phyloP scores from a whole-genome alignment of 2,888 invertebrate species.

The Andrena bucephala region DNA sequence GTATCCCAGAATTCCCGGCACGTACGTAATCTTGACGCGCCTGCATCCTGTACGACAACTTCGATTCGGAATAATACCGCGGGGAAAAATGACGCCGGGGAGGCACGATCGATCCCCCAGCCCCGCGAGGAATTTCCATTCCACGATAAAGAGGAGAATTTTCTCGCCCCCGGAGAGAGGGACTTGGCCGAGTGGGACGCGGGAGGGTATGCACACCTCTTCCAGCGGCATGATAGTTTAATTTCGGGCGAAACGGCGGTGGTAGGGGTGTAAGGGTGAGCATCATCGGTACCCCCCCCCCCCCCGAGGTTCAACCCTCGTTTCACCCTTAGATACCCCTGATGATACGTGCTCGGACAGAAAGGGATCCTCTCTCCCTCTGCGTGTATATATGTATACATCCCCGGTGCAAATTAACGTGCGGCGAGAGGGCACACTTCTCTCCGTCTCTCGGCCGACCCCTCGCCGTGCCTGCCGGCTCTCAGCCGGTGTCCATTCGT shows the following conservation, averaged over 20 bases:
- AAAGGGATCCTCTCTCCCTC: constrained; percentile 48
- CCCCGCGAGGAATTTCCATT: not conserved
- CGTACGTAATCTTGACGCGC: constrained; percentile 70
- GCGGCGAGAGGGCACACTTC: constrained; percentile 45
- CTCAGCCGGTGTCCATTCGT: constrained; percentile 47
- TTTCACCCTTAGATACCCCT: constrained; percentile 53
- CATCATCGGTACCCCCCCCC: constrained; percentile 54
- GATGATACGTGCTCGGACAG: constrained; percentile 53
- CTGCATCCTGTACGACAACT: constrained; percentile 56
- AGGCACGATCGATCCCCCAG: not conserved
- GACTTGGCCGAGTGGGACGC: no score
- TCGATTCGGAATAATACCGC: constrained; percentile 59
- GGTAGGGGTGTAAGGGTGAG: not conserved
- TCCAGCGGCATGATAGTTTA: constrained; percentile 29
- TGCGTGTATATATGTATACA: constrained; percentile 14
- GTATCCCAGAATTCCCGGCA: constrained; percentile 63
- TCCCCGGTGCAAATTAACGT: constrained; percentile 65
- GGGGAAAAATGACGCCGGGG: constrained; percentile 45
- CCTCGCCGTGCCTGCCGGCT: constrained; percentile 9
- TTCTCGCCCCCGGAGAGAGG: not conserved
- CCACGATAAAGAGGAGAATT: constrained; percentile 6
- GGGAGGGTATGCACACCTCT: not conserved
- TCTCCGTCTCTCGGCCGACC: constrained; percentile 21
- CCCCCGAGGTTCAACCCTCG: constrained; percentile 49
- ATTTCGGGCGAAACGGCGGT: constrained; percentile 37